Evolutionary conservation across 2,113 vertebrate genomes (phyloP), one percentile per base, ranked within the genome.

Genomic region (Brachyhypopomus gauderio): DNA sequence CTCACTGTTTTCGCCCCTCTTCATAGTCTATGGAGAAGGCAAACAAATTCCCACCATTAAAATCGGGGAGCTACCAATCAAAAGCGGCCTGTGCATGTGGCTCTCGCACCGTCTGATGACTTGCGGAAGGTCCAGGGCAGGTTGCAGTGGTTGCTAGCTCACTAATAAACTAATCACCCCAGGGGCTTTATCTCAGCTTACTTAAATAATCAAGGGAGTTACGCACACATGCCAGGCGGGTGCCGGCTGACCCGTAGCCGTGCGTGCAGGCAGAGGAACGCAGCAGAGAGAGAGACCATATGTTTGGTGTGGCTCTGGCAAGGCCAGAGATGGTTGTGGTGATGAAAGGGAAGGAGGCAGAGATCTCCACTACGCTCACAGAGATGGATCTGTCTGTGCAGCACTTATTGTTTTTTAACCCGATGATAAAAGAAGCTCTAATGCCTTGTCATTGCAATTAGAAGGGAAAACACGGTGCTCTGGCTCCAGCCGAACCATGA

Each of bases 141-240:
- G 55, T 60, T 78, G 79, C 81, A 60, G 73, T 78, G 78, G 82
- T 60, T 81, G 25, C 85, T 75, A 84, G 88, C 80, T 82, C 85
- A 81, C 88, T 91, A 91, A 92, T 90, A 87, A 91, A 90, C 89
- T 90, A 87, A 91, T 91, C 90, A 92, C 90, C 91, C 88, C 87
- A 90, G 90, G 91, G 89, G 88, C 90, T 90, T 91, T 82, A 89
- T 88, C 90, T 92, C 89, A 86, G 86, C 87, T 92, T 91, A 90
- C 89, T 87, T 90, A 90, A 91, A 92, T 89, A 92, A 90, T 83
- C 82, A 86, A n/a, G 8, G 82, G 87, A 89, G 87, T 90, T 90
- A 92, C 91, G 89, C 88, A 91, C 87, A 89, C 88, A 91, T 83
- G 82, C 88, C 83, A 67, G 73, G 48, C n/a, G 34, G 60, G 52